These are phyloP conservation scores for Syngnathus acus DNA, from an alignment of 2,797 vertebrate genomes.

Conservation along the genomic window DNA sequence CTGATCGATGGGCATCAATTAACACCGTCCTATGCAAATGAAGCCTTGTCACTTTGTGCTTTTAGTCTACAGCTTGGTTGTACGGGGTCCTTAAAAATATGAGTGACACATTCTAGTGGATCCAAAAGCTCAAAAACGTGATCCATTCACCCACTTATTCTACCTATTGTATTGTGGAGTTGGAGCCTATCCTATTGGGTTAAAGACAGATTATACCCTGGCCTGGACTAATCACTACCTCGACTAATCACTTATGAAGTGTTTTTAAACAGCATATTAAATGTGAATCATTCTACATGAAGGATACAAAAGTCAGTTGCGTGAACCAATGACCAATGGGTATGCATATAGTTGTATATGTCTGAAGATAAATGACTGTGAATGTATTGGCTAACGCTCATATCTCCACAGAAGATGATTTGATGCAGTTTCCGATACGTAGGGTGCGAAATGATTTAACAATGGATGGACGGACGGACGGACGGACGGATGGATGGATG, in stretches of 20 bases:
- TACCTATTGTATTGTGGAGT: background rate
- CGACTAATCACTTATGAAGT: background rate
- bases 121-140: slow-evolving; percentile 27
- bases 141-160: background rate
- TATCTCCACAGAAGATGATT: too few species aligned
- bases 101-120: slow-evolving; percentile 31
- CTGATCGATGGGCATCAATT: slow-evolving; percentile 58
- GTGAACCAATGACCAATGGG: too few species aligned
- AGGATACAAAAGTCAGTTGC: background rate
- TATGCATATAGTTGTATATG: too few species aligned
- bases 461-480: too few species aligned
- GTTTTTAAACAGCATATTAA: background rate
- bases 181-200: background rate
- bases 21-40: slow-evolving; percentile 38
- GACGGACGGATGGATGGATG: too few species aligned
- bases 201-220: background rate
- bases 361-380: too few species aligned
- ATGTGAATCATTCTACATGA: background rate
- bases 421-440: too few species aligned
- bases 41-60: slow-evolving; percentile 28
- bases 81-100: slow-evolving; percentile 32
- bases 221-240: background rate
- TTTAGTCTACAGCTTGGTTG: slow-evolving; percentile 25
- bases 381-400: too few species aligned
- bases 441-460: too few species aligned